These are phyloP conservation scores for Nothocercus julius DNA, from an alignment of 2,113 vertebrate genomes.

Conservation along the genomic window DNA sequence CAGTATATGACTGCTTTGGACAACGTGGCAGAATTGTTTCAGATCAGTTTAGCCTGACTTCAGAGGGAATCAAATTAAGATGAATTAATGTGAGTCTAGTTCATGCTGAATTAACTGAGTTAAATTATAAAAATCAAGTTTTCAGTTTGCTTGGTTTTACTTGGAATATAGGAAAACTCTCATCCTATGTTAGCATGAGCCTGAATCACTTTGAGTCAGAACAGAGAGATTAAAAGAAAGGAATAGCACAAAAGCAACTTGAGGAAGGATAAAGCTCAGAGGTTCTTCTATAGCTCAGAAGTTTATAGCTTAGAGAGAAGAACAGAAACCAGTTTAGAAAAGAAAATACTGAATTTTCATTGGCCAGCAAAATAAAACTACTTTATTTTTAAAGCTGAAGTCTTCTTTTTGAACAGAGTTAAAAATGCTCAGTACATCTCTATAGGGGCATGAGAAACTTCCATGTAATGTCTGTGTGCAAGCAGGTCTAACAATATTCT, in stretches of 20 bases:
- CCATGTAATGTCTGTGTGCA: background rate
- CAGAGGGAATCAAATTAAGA: background rate
- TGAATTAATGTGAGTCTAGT: background rate
- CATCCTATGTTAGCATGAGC: background rate
- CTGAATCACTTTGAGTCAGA: background rate
- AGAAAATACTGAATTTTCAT: background rate
- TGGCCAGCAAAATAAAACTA: background rate
- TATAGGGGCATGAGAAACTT: background rate
- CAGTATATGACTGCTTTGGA: rapidly evolving
- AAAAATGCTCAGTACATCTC: background rate
- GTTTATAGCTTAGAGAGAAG: background rate
- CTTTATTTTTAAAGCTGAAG: background rate
- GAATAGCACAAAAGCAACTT: background rate
- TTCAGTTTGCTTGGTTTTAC: background rate
- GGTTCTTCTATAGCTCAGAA: background rate
- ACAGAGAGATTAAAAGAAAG: background rate
- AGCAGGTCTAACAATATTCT: background rate
- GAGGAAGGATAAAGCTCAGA: background rate
- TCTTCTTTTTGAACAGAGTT: background rate
- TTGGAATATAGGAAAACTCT: background rate
- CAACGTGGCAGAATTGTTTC: background rate
- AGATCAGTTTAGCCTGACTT: background rate
- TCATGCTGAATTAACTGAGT: background rate
- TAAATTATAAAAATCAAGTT: background rate
- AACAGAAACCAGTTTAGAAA: background rate